A percentile compares a stretch with the other conserved stretches of the same genome.
Evolutionary conservation across 2,113 vertebrate species (phyloP).

Genomic region (Butorides virescens): DNA sequence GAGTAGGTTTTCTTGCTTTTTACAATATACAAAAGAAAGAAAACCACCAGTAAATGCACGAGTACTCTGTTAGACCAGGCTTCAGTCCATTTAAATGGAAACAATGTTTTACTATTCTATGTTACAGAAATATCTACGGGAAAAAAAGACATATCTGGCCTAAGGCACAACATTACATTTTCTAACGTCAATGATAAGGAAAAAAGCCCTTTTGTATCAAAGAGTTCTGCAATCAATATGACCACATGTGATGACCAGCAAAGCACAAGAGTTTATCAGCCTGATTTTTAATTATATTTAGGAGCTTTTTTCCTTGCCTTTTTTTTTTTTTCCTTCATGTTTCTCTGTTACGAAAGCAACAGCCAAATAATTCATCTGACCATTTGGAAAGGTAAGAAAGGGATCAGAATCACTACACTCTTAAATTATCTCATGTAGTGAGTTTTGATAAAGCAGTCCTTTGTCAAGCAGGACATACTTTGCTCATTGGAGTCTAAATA

Average conservation of each 20-base stretch:
- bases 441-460: neutral
- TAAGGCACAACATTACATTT: slow-evolving; percentile 29
- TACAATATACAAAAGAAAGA: too few species aligned
- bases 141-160: slow-evolving; percentile 1
- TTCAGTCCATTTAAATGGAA: neutral
- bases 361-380: slow-evolving; percentile 50
- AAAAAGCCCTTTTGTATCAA: slow-evolving; percentile 32
- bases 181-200: slow-evolving; percentile 10
- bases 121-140: neutral
- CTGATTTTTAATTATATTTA: slow-evolving; percentile 36
- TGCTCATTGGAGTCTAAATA: neutral
- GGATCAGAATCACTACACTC: neutral
- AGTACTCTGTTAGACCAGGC: neutral
- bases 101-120: slow-evolving; percentile 37
- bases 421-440: neutral
- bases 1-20: neutral
- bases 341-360: neutral
- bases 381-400: neutral
- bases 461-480: neutral
- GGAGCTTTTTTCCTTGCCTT: neutral
- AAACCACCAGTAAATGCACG: neutral
- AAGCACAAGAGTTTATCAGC: slow-evolving; percentile 19
- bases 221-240: slow-evolving; percentile 42
- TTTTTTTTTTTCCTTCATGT: neutral
- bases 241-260: slow-evolving; percentile 47